Evolutionary conservation across 1,140 invertebrate species (phyloP).

Genomic region (Armadillidium nasatum): DNA sequence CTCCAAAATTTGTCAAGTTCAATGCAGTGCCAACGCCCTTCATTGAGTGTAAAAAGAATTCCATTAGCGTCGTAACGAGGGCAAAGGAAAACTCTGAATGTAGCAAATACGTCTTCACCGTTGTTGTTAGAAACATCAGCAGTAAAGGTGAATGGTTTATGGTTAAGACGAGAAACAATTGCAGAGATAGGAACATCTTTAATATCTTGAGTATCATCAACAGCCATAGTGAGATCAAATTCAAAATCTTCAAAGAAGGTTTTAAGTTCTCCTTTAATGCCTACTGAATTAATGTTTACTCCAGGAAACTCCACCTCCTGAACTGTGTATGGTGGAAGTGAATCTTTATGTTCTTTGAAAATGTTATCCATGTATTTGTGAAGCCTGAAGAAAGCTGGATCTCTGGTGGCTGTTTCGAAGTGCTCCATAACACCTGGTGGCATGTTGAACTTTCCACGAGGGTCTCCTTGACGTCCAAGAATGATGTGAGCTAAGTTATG

Average conservation of each 20-base stretch:
- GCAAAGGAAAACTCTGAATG: conserved; percentile 19
- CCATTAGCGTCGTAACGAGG: conserved; percentile 22
- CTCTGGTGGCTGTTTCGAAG: too few species aligned
- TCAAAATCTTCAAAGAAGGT: conserved; percentile 25
- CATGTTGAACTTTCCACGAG: too few species aligned
- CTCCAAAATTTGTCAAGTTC: too few species aligned
- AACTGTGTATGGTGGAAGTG: conserved; percentile 23
- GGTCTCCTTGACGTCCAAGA: too few species aligned
- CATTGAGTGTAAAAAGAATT: conserved; percentile 53
- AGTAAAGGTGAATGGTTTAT: conserved; percentile 61
- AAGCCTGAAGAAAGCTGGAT: too few species aligned
- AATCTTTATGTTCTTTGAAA: conserved; percentile 26
- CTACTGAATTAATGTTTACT: conserved; percentile 10
- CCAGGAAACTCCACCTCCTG: conserved; percentile 21
- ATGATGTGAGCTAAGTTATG: too few species aligned
- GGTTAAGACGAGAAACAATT: conserved; percentile 58
- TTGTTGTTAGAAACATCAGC: conserved; percentile 24
- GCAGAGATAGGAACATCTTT: not conserved
- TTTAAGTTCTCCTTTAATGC: conserved; percentile 9
- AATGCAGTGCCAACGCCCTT: too few species aligned
- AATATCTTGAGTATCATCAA: not conserved
- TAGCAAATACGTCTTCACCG: not conserved
- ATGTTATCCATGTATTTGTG: too few species aligned
- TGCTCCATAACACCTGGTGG: too few species aligned
- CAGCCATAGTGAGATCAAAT: too few species aligned